phyloP scores from a whole-genome alignment of 1,140 invertebrate genomes.

The Heliconius hermathena region DNA sequence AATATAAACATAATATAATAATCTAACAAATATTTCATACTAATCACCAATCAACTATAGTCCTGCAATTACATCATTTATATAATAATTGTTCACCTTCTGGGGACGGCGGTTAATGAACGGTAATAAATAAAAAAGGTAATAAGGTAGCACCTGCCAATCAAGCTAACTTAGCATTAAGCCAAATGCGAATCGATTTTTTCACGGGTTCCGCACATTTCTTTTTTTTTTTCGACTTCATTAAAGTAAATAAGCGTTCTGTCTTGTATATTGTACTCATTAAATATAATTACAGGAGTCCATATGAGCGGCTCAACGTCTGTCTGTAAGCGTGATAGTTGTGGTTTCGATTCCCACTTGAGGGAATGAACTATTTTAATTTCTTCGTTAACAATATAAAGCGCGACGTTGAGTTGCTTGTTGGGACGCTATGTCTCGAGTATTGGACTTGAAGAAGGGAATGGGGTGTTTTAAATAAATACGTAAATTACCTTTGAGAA shows the following conservation, averaged over 20 bases:
- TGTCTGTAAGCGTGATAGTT: no score
- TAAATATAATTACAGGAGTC: no score
- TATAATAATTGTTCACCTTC: conserved; percentile 41
- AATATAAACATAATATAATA: conserved; percentile 13
- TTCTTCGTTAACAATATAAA: no score
- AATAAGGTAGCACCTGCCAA: conserved; percentile 53
- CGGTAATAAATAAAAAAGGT: conserved; percentile 51
- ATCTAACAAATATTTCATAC: conserved; percentile 17
- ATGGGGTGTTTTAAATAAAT: not conserved
- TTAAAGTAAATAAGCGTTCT: not conserved
- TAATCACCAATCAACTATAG: conserved; percentile 32
- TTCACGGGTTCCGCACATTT: conserved; percentile 7
- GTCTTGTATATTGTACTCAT: not conserved
- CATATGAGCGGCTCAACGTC: no score
- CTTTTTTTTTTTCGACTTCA: not conserved
- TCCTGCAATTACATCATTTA: conserved; percentile 51
- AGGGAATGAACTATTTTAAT: no score
- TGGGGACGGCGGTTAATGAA: conserved; percentile 41
- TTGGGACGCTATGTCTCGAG: no score
- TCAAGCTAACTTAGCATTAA: conserved; percentile 40
- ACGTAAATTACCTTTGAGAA: not conserved
- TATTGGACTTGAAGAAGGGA: not conserved
- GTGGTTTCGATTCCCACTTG: no score
- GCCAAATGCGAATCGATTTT: conserved; percentile 22
- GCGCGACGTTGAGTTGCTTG: no score